Evolutionary conservation across 2,797 vertebrate species (phyloP).

Genomic region (Cossypha caffra): DNA sequence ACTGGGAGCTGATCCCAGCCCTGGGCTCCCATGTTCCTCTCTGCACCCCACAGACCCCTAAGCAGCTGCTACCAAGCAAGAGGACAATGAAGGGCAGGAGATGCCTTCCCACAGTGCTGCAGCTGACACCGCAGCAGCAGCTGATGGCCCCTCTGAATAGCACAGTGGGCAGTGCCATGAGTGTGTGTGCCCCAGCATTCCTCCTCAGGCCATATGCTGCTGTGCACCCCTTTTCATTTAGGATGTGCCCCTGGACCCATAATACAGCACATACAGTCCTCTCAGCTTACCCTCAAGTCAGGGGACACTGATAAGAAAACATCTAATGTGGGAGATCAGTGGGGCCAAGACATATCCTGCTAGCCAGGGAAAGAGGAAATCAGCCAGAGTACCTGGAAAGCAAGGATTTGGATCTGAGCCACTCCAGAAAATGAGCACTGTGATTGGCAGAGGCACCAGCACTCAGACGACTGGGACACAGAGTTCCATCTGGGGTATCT

Average conservation of each 20-base stretch:
- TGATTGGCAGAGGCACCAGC: not conserved
- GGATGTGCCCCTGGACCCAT: not conserved
- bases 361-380: not conserved
- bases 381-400: slow-evolving; percentile 36
- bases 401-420: not conserved
- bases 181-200: not conserved
- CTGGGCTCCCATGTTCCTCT: not conserved
- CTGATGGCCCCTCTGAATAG: not conserved
- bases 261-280: not conserved
- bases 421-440: not conserved
- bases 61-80: not conserved
- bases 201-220: rapidly evolving
- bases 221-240: not conserved
- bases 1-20: not conserved
- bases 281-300: not conserved
- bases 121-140: rapidly evolving
- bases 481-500: not conserved
- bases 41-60: too few relatives aligned
- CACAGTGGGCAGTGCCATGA: rapidly evolving
- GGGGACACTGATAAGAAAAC: not conserved
- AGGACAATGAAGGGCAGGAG: rapidly evolving
- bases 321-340: not conserved
- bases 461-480: rapidly evolving
- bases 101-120: not conserved
- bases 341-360: not conserved